These are phyloP conservation scores for Corydoras sp. DNA, from an alignment of 2,113 vertebrate species.

Conservation along the genomic window DNA sequence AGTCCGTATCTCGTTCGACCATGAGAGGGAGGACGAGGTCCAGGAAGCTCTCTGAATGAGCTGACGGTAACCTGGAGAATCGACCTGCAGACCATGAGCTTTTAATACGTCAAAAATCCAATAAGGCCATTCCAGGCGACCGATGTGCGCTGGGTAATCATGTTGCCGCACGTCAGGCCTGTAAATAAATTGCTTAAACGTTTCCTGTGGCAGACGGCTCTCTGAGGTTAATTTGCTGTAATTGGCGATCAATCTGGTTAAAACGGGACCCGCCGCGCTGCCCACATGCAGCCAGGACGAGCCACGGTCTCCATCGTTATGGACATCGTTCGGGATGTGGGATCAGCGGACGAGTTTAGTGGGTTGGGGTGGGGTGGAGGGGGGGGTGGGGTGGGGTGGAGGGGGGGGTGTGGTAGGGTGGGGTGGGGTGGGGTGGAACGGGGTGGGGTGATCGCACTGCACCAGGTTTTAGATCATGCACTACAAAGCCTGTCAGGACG, in stretches of 20 bases:
- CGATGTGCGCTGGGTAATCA: conserved; percentile 65
- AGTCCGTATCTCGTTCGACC: conserved; percentile 27
- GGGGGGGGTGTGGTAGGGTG: too few relatives aligned
- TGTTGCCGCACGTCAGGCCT: conserved; percentile 57
- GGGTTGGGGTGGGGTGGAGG: background rate
- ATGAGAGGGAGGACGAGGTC: conserved; percentile 17
- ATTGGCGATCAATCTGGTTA: conserved; percentile 70
- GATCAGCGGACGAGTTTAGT: background rate
- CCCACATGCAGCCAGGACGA: conserved; percentile 43
- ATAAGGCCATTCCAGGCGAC: conserved; percentile 59
- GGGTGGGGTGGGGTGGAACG: too few relatives aligned
- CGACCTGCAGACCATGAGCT: conserved; percentile 53
- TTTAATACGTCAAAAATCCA: conserved; percentile 64
- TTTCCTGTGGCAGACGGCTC: conserved; percentile 70
- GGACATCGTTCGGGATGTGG: background rate
- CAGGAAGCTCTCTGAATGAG: conserved; percentile 34
- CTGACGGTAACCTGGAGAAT: conserved; percentile 48
- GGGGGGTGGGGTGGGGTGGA: too few relatives aligned
- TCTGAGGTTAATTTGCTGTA: conserved; percentile 68
- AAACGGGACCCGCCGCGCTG: conserved; percentile 43
- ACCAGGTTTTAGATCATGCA: too few relatives aligned
- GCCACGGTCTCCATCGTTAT: conserved; percentile 4
- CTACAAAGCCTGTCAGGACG: too few relatives aligned
- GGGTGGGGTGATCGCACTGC: too few relatives aligned
- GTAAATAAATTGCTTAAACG: conserved; percentile 67